phyloP scores from a whole-genome alignment of 2,888 invertebrate genomes.

The Drymonia ruficornis region DNA sequence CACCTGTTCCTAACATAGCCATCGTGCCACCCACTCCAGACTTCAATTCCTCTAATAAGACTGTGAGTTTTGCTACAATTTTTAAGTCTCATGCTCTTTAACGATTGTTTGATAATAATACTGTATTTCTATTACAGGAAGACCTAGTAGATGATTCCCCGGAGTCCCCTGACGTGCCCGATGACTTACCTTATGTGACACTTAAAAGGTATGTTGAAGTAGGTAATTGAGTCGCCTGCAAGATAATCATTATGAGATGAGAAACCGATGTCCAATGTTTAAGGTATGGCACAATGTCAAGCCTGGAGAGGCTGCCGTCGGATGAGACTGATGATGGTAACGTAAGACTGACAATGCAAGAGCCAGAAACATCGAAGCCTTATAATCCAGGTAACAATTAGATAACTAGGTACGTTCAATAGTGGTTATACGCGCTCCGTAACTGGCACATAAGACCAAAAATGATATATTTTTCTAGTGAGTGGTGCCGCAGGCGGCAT shows the following conservation, averaged over 20 bases:
- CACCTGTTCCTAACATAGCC: conserved; percentile 88
- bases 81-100: too few relatives aligned
- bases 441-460: too few relatives aligned
- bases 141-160: conserved; percentile 87
- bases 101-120: conserved; percentile 6
- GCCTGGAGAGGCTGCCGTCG: conserved; percentile 88
- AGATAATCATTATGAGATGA: neutral
- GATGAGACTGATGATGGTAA: conserved; percentile 86
- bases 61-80: conserved; percentile 60
- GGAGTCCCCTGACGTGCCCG: conserved; percentile 88
- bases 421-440: too few relatives aligned
- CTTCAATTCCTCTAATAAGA: conserved; percentile 72
- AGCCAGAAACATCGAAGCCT: conserved; percentile 64
- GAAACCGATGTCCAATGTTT: conserved; percentile 28
- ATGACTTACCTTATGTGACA: conserved; percentile 90
- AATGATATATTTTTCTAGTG: conserved; percentile 37
- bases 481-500: conserved; percentile 79
- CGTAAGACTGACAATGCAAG: conserved; percentile 71
- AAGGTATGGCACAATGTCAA: conserved; percentile 89
- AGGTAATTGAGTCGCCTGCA: neutral
- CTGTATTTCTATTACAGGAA: conserved; percentile 56
- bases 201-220: conserved; percentile 82
- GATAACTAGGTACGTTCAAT: too few relatives aligned
- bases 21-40: conserved; percentile 91
- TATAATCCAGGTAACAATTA: conserved; percentile 63